Evolutionary conservation across 2,888 invertebrate genomes (phyloP).

Genomic region (Tachystola acroxantha): DNA sequence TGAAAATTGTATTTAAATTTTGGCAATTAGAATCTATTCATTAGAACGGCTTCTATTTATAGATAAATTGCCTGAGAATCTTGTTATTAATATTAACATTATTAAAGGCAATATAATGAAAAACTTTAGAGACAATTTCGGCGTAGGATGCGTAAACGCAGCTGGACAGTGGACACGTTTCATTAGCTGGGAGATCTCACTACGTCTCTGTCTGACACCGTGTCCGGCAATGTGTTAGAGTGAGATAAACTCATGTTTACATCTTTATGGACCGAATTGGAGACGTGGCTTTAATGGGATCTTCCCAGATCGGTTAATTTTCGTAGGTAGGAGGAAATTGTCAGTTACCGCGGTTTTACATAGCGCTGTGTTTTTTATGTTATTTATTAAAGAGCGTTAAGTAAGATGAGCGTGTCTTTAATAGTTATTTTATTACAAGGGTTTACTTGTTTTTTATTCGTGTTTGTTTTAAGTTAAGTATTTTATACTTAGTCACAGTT

Average conservation of each 20-base stretch:
- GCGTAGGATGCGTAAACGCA: constrained; percentile 55
- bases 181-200: constrained; percentile 60
- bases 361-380: constrained; percentile 50
- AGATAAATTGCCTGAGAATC: constrained; percentile 8
- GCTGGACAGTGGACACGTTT: constrained; percentile 69
- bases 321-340: constrained; percentile 68
- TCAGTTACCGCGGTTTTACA: constrained; percentile 46
- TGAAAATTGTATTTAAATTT: constrained; percentile 39
- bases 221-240: constrained; percentile 25
- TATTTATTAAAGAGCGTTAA: constrained; percentile 42
- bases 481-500: too few relatives aligned
- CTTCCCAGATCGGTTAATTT: constrained; percentile 70
- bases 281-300: constrained; percentile 67
- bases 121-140: constrained; percentile 31
- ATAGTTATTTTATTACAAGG: constrained; percentile 10
- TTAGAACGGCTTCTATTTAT: constrained; percentile 11
- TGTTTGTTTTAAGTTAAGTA: neutral
- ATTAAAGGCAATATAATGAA: neutral
- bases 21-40: constrained; percentile 16
- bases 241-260: constrained; percentile 52
- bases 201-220: constrained; percentile 43
- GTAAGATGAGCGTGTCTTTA: constrained; percentile 20
- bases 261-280: constrained; percentile 58
- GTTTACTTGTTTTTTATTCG: neutral
- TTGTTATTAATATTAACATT: constrained; percentile 7